Evolutionary conservation across 2,113 vertebrate species (phyloP), one percentile per base, ranked within the genome.

Genomic region (Silurus asotus): DNA sequence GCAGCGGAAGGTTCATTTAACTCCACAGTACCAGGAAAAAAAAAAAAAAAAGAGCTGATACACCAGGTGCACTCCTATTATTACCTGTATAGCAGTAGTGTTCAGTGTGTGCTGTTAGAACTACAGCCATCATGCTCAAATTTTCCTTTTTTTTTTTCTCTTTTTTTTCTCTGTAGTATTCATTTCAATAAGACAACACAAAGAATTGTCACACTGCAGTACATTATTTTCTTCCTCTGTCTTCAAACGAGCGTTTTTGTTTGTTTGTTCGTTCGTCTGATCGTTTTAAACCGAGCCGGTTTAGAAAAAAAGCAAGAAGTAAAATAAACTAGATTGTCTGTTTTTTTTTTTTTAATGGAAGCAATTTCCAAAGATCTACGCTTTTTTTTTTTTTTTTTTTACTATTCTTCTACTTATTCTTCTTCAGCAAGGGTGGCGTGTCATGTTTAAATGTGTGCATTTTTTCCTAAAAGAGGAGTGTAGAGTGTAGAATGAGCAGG

Each of bases 321-420:
- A 94, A 92, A 94, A 93, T 95, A 93, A 94, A 94, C 92, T 89
- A 90, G 91, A 91, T 89, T 93, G 92, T 90, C 90, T 92, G 93
- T 37, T 37, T 37, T 37, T 92, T 93, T 37, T 37, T 92, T 93
- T 91, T 85, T 80, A 92, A 94, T 55, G 89, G 88, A 94, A 89
- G 92, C 88, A 87, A 93, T 91, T 91, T 86, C 93, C 92, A 93
- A 91, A 94, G 90, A 94, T 88, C 85, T 93, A 92, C 93, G 91
- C 91, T 93, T 94, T 95, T 93, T 91, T 37, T 37, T 37, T 37
- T 37, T 37, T 37, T 37, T 92, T 88, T 91, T 92, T 72, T 62
- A 61, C 84, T 76, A 86, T 88, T 51, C 84, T 92, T 91, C 88
- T 84, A 90, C 79, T 48, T 61, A 0, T 78, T 78, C 3, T 55